Base-by-base conservation (phyloP, 2,113 vertebrate genomes). In the Lepus europaeus region DNA sequence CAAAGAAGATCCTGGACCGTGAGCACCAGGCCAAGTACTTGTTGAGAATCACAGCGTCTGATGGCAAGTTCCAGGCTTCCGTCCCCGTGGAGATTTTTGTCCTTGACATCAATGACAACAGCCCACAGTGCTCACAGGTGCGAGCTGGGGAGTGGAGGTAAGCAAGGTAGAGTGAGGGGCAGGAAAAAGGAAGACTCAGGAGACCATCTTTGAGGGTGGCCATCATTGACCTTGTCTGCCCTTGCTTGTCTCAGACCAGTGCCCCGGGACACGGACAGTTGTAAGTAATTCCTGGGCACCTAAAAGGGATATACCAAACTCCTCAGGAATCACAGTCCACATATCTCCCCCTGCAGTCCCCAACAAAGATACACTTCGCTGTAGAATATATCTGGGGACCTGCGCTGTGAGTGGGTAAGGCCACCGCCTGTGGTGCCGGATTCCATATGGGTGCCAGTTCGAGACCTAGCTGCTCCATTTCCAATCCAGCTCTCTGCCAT, bases 21-120 rank as follows among this genome's bases (percentile, higher is more conserved):
- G 99, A 99, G 98, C 97, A 97, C 66, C 98, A 79, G 59, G 99
- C 99, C 94, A 98, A 99, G 88, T 99, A 99, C 93, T 96, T 97
- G 22, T 98, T 99, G 82, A 98, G 96, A 89, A 98, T 99, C 95
- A 99, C 98, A 9, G 99, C 99, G 22, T 99, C 99, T 0, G 99
- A 99, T 59, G 99, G 99, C 86, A 99, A 98, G 96, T 99, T 99
- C 89, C 99, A 99, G 97, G 98, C 99, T 49, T 98, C 98, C 0
- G 98, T 99, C 0, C 97, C 97, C 0, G 99, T 99, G 79, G 99
- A 99, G 86, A 96, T 99, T 95, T 99, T 99, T 36, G 99, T 99
- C 84, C 96, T 99, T 96, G 99, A 99, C 97, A 98, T 99, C 98
- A 99, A 99, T 61, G 99, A 99, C 97, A 99, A 99, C 98, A 99